Evolutionary conservation across 37 sponge, comb jelly and placozoan species (phyloP), one percentile per base, ranked within the genome.

Genomic region (Geodia barretti): DNA sequence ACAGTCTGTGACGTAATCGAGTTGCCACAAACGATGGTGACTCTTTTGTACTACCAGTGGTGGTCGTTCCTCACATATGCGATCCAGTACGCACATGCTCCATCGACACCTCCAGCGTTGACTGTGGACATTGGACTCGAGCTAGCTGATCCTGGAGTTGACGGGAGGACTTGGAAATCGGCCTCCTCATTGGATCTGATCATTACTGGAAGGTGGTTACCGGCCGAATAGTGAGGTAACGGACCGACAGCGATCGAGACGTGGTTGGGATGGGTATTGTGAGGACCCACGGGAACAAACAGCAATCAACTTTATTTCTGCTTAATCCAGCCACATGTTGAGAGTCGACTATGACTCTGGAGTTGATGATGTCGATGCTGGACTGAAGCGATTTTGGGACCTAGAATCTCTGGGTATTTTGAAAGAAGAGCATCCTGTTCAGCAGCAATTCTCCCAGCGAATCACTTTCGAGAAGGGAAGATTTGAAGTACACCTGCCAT

Each of bases 161-260:
- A 40, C 31, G 40, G 68, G 79, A 41, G 34, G 43, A 26, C 4
- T 47, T 79, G 1, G 68, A 79, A 47, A 39, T 79, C 28, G 68
- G 38, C 40, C 21, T 64, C 33, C 32, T 79, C 3, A 67, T 79
- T 64, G 79, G 79, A 40, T 66, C 62, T 26, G 81, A 80, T 70
- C 59, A 69, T 20, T 80, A 80, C 36, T 80, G 71, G 81, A 60
- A 70, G 68, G 38, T 70, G 2, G 62, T 69, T 26, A 80, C 81
- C 23, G 72, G 81, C n/a, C 19, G 43, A 24, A 69, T 70, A 8
- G 37, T 80, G 3, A n/a, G 66, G 8, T 36, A 4, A 11, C 43
- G 81, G 81, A 9, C 81, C 81, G 23, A 58, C 32, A 35, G 81
- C 81, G n/a, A 59, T 80, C 11, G 61, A 80, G 38, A 80, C 60